These are phyloP conservation scores for Drosophila nannoptera DNA, from an alignment of 1,140 invertebrate genomes.

Conservation along the genomic window DNA sequence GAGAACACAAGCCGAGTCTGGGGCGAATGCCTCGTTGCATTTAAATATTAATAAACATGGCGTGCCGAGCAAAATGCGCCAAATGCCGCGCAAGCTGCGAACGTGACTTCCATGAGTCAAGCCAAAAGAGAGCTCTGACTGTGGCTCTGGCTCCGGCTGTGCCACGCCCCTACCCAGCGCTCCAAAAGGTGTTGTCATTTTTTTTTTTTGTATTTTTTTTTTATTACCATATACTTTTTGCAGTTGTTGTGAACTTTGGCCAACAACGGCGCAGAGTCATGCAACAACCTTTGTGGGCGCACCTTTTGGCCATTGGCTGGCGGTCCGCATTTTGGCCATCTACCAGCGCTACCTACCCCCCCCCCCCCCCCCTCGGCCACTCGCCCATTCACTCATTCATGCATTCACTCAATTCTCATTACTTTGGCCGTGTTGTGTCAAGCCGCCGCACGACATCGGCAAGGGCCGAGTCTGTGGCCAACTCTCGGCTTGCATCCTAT, in stretches of 20 bases:
- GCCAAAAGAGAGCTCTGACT: slow-evolving; percentile 34
- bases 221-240: slow-evolving; percentile 9
- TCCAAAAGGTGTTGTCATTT: slow-evolving; percentile 40
- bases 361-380: slow-evolving; percentile 5
- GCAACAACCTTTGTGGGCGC: slow-evolving; percentile 60
- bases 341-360: slow-evolving; percentile 8
- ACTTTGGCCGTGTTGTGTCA: slow-evolving; percentile 44
- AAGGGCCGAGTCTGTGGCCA: slow-evolving; percentile 51
- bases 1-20: slow-evolving; percentile 15
- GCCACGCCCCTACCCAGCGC: slow-evolving; percentile 23
- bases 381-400: slow-evolving; percentile 32
- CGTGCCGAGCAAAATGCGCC: slow-evolving; percentile 69
- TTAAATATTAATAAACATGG: slow-evolving; percentile 78
- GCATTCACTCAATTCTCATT: slow-evolving; percentile 59
- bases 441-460: slow-evolving; percentile 23
- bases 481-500: slow-evolving; percentile 20
- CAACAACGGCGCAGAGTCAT: slow-evolving; percentile 66
- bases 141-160: neutral
- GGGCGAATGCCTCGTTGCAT: slow-evolving; percentile 72
- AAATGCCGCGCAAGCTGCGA: slow-evolving; percentile 55
- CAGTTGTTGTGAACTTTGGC: slow-evolving; percentile 61
- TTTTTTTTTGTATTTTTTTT: slow-evolving; percentile 1
- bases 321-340: slow-evolving; percentile 44
- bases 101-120: slow-evolving; percentile 75
- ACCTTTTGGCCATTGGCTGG: slow-evolving; percentile 43